A percentile compares a stretch with the other conserved stretches of the same genome.
Conservation (phyloP, 2,888 invertebrate genomes). For the Leptarthrus brevirostris region DNA sequence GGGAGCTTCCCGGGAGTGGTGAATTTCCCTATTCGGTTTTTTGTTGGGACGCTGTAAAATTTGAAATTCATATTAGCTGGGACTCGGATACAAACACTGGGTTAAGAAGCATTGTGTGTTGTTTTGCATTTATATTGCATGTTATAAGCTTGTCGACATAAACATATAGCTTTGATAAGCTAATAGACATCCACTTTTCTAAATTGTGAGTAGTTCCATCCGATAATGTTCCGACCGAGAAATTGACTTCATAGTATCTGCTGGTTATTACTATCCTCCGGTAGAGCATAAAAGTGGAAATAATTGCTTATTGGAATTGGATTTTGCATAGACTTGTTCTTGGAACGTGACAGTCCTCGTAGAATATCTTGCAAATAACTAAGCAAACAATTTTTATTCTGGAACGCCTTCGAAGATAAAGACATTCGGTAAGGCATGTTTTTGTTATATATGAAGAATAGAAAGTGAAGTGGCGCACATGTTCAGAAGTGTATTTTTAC, state of each 20-base stretch:
- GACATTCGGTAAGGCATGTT: no score
- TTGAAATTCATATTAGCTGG: conserved; percentile 36
- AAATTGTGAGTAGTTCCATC: conserved; percentile 2
- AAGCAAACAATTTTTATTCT: no score
- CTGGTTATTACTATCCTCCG: neutral
- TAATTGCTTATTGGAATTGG: neutral
- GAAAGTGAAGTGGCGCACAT: no score
- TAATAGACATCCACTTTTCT: conserved; percentile 2
- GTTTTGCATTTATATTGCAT: conserved; percentile 45
- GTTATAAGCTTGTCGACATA: conserved; percentile 25
- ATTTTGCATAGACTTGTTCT: no score
- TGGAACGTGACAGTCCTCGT: no score
- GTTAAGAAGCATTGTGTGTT: conserved; percentile 5
- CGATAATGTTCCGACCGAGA: neutral
- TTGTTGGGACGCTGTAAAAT: conserved; percentile 28
- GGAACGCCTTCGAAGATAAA: no score
- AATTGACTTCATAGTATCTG: neutral
- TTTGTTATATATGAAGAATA: no score
- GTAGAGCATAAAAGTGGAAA: neutral
- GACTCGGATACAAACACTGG: neutral
- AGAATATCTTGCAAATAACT: no score
- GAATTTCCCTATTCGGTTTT: neutral
- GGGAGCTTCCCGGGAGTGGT: neutral
- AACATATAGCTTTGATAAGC: conserved; percentile 20
- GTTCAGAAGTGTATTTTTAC: no score